Evolutionary conservation across 2,888 invertebrate species (phyloP).

Genomic region (Argyra leucocephala): DNA sequence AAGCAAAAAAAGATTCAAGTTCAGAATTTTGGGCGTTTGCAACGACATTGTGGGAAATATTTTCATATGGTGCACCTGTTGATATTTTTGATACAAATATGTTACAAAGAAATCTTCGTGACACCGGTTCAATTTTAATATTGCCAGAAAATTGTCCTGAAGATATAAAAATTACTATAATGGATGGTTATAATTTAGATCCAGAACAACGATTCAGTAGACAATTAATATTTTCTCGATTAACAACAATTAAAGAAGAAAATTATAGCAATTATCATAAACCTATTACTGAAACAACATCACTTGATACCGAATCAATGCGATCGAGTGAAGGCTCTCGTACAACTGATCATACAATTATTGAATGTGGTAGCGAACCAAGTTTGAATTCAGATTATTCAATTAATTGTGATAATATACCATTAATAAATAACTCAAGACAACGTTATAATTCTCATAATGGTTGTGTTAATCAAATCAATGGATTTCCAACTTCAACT

Average conservation of each 20-base stretch:
- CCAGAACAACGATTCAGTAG: constrained; percentile 64
- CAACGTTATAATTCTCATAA: constrained; percentile 9
- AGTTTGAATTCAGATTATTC: constrained; percentile 15
- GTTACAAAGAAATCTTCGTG: constrained; percentile 28
- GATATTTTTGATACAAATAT: constrained; percentile 32
- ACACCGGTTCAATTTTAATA: constrained; percentile 51
- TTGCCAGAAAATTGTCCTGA: constrained; percentile 60
- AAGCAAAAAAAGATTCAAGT: constrained; percentile 55
- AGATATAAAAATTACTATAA: constrained; percentile 68
- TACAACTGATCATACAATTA: constrained; percentile 18
- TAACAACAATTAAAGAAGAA: constrained; percentile 30
- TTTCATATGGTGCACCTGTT: constrained; percentile 60
- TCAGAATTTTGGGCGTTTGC: constrained; percentile 89
- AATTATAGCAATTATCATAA: constrained; percentile 25
- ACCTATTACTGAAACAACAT: constrained; percentile 22
- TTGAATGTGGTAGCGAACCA: constrained; percentile 19
- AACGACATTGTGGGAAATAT: constrained; percentile 88
- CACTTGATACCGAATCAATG: constrained; percentile 20
- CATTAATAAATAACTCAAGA: constrained; percentile 14
- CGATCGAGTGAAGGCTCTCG: constrained; percentile 15
- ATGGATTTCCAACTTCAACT: neutral
- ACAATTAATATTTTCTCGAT: constrained; percentile 62
- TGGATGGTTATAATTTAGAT: constrained; percentile 75
- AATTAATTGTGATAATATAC: constrained; percentile 14
- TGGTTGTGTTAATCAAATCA: neutral